These are phyloP conservation scores for Enteromius radiatus DNA, from an alignment of 2,797 vertebrate species.

Conservation along the genomic window DNA sequence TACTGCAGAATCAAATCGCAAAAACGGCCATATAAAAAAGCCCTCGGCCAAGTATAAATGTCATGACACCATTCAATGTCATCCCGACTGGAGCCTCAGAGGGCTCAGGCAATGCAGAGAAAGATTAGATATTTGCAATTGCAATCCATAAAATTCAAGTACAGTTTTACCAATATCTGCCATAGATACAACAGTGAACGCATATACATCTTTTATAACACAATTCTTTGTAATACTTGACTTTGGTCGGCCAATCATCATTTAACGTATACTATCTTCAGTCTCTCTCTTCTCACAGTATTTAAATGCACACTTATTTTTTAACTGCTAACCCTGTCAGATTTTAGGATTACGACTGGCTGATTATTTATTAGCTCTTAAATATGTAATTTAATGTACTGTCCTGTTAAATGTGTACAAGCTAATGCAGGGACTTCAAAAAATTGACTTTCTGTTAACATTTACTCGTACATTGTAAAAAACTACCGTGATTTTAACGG, in stretches of 20 bases:
- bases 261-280: not conserved
- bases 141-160: slow-evolving; percentile 34
- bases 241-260: not conserved
- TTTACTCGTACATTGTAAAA: too few species aligned
- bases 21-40: slow-evolving; percentile 47
- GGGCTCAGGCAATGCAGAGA: slow-evolving; percentile 29
- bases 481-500: too few species aligned
- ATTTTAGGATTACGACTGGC: not conserved
- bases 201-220: slow-evolving; percentile 21
- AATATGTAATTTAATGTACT: not conserved
- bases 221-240: not conserved
- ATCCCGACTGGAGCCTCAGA: slow-evolving; percentile 34
- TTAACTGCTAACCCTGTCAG: not conserved
- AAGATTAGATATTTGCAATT: slow-evolving; percentile 40
- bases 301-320: not conserved
- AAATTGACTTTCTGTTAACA: not conserved
- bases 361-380: not conserved
- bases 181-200: not conserved
- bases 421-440: not conserved
- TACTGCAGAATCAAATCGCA: slow-evolving; percentile 41
- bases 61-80: slow-evolving; percentile 51
- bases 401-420: not conserved
- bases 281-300: not conserved
- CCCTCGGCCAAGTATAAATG: slow-evolving; percentile 50
- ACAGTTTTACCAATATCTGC: slow-evolving; percentile 27